Conservation (phyloP, 2,113 vertebrate species). For the Melanotaenia duboulayi region DNA sequence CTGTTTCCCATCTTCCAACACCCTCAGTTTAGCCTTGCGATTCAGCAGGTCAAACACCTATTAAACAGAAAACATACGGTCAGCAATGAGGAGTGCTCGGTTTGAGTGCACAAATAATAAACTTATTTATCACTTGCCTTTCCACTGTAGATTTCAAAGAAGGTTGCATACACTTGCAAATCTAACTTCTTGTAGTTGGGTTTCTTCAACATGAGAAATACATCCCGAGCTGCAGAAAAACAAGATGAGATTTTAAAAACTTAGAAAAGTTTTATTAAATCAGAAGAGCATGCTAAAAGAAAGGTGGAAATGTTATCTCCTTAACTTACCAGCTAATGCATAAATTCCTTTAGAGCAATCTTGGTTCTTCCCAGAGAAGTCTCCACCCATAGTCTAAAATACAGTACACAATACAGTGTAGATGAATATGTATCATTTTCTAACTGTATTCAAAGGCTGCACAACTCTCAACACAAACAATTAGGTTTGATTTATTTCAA, state of each 20-base stretch:
- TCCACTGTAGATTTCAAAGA: constrained; percentile 99
- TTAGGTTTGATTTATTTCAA: neutral
- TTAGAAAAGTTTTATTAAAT: neutral
- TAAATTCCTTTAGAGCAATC: constrained; percentile 99
- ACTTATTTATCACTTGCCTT: constrained; percentile 82
- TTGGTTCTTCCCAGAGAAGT: constrained; percentile 98
- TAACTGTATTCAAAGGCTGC: too few species aligned
- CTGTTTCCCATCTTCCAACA: constrained; percentile 97
- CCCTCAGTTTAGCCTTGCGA: constrained; percentile 95
- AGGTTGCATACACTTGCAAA: constrained; percentile 96
- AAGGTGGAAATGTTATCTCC: neutral
- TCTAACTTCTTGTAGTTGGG: constrained; percentile 97
- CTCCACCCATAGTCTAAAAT: constrained; percentile 96
- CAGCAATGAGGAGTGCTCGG: neutral
- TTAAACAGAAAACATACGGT: neutral
- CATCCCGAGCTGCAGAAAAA: constrained; percentile 89
- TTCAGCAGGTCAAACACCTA: constrained; percentile 98
- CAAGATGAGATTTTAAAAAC: neutral
- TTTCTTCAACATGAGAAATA: constrained; percentile 99
- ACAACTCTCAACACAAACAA: neutral
- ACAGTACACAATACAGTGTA: neutral
- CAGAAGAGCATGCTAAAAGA: neutral
- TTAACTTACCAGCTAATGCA: constrained; percentile 91
- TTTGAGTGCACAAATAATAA: neutral
- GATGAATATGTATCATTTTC: neutral